phyloP scores from a whole-genome alignment of 2,113 vertebrate species.

The Neolamprologus ventralis region DNA sequence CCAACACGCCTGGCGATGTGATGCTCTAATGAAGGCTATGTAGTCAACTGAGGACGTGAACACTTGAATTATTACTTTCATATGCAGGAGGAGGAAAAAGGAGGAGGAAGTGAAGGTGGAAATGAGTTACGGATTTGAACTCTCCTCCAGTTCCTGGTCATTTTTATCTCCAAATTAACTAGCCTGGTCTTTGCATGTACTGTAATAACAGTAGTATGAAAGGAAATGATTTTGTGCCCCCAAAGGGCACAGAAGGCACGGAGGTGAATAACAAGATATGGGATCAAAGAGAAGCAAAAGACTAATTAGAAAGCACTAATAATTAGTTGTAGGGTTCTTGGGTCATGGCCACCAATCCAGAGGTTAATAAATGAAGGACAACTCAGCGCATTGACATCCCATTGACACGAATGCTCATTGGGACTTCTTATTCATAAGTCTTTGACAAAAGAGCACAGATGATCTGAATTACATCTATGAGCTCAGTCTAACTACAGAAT shows the following conservation, averaged over 20 bases:
- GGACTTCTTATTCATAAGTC: conserved; percentile 6
- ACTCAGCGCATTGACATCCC: conserved; percentile 6
- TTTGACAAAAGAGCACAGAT: conserved; percentile 1
- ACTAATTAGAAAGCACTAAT: conserved; percentile 61
- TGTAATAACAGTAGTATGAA: conserved; percentile 57
- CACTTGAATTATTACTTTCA: conserved; percentile 47
- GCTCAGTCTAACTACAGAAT: not conserved
- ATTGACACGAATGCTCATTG: conserved; percentile 17
- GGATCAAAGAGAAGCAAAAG: conserved; percentile 43
- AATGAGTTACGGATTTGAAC: conserved; percentile 58
- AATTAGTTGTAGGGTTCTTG: conserved; percentile 16
- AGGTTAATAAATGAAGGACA: conserved; percentile 56
- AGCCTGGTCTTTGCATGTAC: not conserved
- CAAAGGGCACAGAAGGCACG: conserved; percentile 31
- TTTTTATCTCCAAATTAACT: conserved; percentile 58
- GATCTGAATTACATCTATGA: conserved; percentile 2
- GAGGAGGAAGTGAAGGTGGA: conserved; percentile 29
- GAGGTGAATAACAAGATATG: conserved; percentile 36
- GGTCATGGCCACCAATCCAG: conserved; percentile 29
- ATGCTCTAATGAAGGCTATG: not conserved
- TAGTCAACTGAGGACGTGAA: conserved; percentile 29
- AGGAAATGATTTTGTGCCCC: conserved; percentile 51
- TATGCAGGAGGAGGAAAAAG: not conserved
- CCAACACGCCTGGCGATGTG: not conserved
- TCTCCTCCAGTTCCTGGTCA: conserved; percentile 36